A percentile compares a stretch with the other conserved stretches of the same genome.
phyloP scores from a whole-genome alignment of 2,888 invertebrate species.

The Alloplasta piceator region DNA sequence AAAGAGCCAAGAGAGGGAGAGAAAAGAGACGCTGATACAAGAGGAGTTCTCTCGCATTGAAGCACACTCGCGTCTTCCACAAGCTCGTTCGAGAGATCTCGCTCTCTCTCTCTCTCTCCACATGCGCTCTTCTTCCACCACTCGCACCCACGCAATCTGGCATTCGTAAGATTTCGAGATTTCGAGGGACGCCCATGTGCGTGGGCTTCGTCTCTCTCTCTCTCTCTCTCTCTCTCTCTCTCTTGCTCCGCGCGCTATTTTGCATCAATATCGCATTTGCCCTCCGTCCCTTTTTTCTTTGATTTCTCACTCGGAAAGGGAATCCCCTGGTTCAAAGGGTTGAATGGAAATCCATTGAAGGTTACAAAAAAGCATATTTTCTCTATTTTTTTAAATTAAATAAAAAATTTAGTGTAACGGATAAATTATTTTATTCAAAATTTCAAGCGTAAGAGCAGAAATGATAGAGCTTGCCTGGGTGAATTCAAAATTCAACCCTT shows the following conservation, averaged over 20 bases:
- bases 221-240: neutral
- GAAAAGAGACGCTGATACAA: slow-evolving; percentile 12
- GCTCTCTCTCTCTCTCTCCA: slow-evolving; percentile 29
- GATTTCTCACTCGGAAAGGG: too few species aligned
- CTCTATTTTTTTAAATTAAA: too few species aligned
- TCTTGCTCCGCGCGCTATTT: too few species aligned
- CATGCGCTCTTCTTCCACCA: slow-evolving; percentile 29
- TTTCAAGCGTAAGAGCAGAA: too few species aligned
- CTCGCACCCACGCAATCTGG: slow-evolving; percentile 77
- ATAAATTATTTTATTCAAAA: too few species aligned
- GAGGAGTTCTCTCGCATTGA: slow-evolving; percentile 38
- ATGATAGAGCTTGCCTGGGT: too few species aligned
- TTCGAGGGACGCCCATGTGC: slow-evolving; percentile 63
- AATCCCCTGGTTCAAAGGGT: too few species aligned
- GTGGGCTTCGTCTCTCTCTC: slow-evolving; percentile 56
- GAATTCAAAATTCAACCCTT: too few species aligned
- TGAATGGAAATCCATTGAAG: too few species aligned
- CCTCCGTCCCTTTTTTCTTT: neutral
- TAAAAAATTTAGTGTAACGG: too few species aligned
- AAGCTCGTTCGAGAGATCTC: slow-evolving; percentile 39
- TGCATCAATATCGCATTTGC: too few species aligned
- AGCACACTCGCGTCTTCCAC: slow-evolving; percentile 43
- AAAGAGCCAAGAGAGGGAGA: slow-evolving; percentile 38
- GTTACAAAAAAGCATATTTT: too few species aligned
- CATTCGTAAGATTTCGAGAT: slow-evolving; percentile 51